A percentile compares a stretch with the other conserved stretches of the same genome.
These are phyloP conservation scores for Eulemur rubriventer DNA, from an alignment of 2,797 vertebrate species.

Conservation along the genomic window DNA sequence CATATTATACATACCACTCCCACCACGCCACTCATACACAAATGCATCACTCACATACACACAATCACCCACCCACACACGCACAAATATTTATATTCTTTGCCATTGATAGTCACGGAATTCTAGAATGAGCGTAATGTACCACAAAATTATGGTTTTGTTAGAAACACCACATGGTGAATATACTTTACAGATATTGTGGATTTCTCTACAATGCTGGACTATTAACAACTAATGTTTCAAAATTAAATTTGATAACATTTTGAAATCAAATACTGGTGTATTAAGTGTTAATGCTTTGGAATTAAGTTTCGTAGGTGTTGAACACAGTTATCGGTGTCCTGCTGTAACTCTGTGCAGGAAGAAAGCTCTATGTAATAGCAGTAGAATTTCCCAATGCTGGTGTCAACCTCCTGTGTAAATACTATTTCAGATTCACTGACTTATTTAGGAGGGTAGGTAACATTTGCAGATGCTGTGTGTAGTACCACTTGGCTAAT, in stretches of 20 bases:
- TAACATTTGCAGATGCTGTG: too few species aligned
- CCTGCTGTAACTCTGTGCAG: rapidly evolving
- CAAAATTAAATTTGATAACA: neutral
- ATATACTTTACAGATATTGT: rapidly evolving
- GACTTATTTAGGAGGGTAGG: rapidly evolving
- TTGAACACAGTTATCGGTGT: too few species aligned
- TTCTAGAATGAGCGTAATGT: neutral
- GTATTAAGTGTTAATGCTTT: rapidly evolving
- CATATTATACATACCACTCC: neutral
- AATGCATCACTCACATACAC: neutral
- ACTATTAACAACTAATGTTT: rapidly evolving
- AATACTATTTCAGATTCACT: neutral
- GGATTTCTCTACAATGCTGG: neutral
- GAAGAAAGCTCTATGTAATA: rapidly evolving
- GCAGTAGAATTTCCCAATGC: rapidly evolving
- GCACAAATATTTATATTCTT: neutral
- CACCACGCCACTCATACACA: rapidly evolving
- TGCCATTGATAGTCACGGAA: too few species aligned
- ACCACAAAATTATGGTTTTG: neutral
- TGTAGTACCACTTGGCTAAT: neutral
- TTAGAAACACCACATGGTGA: rapidly evolving
- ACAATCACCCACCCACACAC: too few species aligned
- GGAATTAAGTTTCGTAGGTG: neutral
- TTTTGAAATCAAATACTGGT: neutral
- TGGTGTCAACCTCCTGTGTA: rapidly evolving